phyloP scores from a whole-genome alignment of 2,888 invertebrate genomes.

The Allygus modestus region DNA sequence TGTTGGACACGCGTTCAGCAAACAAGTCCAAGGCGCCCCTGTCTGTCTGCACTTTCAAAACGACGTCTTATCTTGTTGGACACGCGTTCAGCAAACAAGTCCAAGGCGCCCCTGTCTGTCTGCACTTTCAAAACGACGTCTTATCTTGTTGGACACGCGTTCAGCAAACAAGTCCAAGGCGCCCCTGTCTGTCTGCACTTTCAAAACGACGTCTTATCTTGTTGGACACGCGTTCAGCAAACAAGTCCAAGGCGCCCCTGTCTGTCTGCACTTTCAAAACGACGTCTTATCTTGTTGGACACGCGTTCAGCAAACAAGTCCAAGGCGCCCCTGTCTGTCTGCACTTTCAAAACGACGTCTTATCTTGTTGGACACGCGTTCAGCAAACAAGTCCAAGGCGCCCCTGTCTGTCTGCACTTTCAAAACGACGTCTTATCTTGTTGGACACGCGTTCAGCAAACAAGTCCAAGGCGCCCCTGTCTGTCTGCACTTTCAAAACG shows the following conservation, averaged over 20 bases:
- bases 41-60: not conserved
- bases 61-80: slow-evolving; percentile 30
- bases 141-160: slow-evolving; percentile 29
- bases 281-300: slow-evolving; percentile 4
- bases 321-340: slow-evolving; percentile 7
- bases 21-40: slow-evolving; percentile 17
- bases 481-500: not conserved
- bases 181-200: slow-evolving; percentile 3
- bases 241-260: slow-evolving; percentile 17
- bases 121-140: not conserved
- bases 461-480: not conserved
- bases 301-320: not conserved
- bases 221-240: slow-evolving; percentile 24
- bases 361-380: slow-evolving; percentile 10
- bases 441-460: slow-evolving; percentile 14
- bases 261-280: not conserved
- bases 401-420: not conserved
- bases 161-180: slow-evolving; percentile 20
- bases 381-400: slow-evolving; percentile 4
- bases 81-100: slow-evolving; percentile 20
- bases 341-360: not conserved
- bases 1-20: slow-evolving; percentile 24
- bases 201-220: slow-evolving; percentile 7
- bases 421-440: not conserved
- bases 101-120: slow-evolving; percentile 11